phyloP scores from a whole-genome alignment of 2,888 invertebrate species.

The Brenthis hecate region DNA sequence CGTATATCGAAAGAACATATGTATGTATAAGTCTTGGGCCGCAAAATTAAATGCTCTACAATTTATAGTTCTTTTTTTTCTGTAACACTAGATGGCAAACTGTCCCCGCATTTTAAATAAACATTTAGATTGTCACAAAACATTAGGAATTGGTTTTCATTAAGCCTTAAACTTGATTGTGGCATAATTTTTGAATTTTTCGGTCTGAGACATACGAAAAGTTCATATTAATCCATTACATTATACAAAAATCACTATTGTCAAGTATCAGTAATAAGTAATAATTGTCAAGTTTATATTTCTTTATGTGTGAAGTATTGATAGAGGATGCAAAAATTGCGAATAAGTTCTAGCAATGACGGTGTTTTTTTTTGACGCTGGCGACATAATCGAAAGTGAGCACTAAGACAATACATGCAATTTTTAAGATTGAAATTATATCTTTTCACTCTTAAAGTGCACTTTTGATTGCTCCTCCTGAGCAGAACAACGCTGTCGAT shows the following conservation, averaged over 20 bases:
- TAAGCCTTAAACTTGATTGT: neutral
- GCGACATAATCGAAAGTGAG: too few species aligned
- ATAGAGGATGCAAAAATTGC: too few species aligned
- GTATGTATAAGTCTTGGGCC: neutral
- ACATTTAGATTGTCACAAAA: neutral
- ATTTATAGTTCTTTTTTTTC: neutral
- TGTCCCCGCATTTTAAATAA: neutral
- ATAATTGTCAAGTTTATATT: neutral
- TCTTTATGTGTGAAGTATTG: neutral
- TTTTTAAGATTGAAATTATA: too few species aligned
- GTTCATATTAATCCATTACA: neutral
- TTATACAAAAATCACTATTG: neutral
- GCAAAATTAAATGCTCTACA: neutral
- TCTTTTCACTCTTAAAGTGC: too few species aligned
- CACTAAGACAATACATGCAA: too few species aligned
- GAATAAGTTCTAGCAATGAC: too few species aligned
- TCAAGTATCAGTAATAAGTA: neutral
- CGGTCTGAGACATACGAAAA: conserved; percentile 9
- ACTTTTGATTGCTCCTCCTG: too few species aligned
- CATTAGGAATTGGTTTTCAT: neutral
- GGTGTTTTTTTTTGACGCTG: too few species aligned
- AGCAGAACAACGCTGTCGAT: neutral
- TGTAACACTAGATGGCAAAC: neutral
- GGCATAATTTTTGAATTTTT: neutral
- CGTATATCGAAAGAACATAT: neutral